phyloP scores from a whole-genome alignment of 2,113 vertebrate species.

The Smithornis capensis region DNA sequence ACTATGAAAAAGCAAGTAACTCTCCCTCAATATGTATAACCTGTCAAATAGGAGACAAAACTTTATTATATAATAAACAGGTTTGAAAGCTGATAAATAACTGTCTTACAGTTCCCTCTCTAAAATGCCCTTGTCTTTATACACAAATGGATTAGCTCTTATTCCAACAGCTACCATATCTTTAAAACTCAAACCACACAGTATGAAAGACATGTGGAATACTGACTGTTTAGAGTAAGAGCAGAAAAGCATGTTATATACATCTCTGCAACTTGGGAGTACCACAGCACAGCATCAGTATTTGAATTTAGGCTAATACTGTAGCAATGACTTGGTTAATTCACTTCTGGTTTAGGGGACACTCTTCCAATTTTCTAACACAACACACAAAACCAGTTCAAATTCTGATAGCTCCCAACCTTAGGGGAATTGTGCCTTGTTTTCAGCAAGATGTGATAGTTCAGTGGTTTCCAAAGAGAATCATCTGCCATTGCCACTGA shows the following conservation, averaged over 20 bases:
- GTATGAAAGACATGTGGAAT: neutral
- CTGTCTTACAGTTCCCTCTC: neutral
- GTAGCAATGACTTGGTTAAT: neutral
- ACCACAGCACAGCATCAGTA: neutral
- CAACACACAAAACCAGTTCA: neutral
- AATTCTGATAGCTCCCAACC: conserved; percentile 67
- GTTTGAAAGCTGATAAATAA: neutral
- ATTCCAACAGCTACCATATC: neutral
- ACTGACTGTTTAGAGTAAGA: neutral
- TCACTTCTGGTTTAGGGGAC: neutral
- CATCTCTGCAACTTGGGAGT: neutral
- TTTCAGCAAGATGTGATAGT: conserved; percentile 93
- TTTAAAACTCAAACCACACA: neutral
- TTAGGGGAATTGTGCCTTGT: conserved; percentile 84
- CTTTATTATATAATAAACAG: neutral
- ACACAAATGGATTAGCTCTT: neutral
- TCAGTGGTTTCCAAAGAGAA: conserved; percentile 91
- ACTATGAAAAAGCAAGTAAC: neutral
- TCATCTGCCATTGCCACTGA: conserved; percentile 89
- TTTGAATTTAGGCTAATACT: neutral
- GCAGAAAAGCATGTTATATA: neutral
- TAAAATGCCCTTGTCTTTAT: neutral
- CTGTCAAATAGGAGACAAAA: neutral
- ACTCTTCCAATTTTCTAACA: neutral
- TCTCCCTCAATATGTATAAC: neutral